Conservation (phyloP, 2,888 invertebrate species). For the Macrosiphum euphorbiae region DNA sequence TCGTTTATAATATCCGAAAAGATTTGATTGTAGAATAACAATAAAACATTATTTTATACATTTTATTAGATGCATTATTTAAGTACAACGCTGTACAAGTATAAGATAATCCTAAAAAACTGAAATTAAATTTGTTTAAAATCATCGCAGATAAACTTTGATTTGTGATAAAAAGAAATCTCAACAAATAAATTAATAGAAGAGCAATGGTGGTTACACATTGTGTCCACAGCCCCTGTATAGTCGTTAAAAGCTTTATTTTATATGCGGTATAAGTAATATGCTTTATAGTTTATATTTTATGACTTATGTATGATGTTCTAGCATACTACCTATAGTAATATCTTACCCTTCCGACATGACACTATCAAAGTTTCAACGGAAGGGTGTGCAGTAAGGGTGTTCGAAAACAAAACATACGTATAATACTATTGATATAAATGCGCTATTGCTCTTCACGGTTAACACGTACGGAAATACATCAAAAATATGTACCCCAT, state of each 20-base stretch:
- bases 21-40: too few species aligned
- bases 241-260: neutral
- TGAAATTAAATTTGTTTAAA: neutral
- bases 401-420: constrained; percentile 24
- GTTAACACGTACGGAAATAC: neutral
- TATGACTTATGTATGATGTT: constrained; percentile 21
- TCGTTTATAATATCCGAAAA: too few species aligned
- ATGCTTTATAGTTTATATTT: neutral
- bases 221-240: neutral
- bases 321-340: neutral
- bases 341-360: neutral
- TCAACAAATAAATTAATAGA: neutral
- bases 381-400: constrained; percentile 30
- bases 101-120: neutral
- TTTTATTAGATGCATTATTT: neutral
- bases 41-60: neutral
- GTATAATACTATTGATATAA: neutral
- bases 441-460: neutral
- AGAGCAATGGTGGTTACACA: neutral
- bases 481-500: constrained; percentile 46
- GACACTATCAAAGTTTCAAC: neutral
- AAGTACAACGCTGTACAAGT: neutral
- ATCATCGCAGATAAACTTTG: neutral
- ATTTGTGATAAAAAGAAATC: neutral
- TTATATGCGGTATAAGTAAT: neutral